These are phyloP conservation scores for Drosophila eohydei DNA, from an alignment of 2,888 invertebrate genomes.

Conservation along the genomic window DNA sequence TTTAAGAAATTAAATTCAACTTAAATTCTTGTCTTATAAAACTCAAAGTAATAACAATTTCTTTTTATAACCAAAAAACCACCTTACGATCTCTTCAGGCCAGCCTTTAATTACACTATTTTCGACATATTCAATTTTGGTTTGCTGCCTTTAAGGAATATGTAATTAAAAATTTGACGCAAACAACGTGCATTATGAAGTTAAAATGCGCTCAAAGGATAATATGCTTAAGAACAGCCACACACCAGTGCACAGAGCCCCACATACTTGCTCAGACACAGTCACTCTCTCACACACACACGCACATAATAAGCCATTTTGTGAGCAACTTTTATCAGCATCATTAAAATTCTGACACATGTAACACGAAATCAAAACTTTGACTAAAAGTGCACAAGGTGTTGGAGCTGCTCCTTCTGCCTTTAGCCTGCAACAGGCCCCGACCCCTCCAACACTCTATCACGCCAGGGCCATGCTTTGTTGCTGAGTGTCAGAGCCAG, in stretches of 20 bases:
- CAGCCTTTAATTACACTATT: constrained; percentile 14
- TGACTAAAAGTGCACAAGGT: constrained; percentile 81
- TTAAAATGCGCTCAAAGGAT: constrained; percentile 69
- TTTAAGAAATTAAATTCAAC: too few relatives aligned
- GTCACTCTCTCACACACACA: constrained; percentile 33
- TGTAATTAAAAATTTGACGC: constrained; percentile 66
- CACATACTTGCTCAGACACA: constrained; percentile 25
- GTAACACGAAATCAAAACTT: constrained; percentile 81
- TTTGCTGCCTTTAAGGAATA: constrained; percentile 2
- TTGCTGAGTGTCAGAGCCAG: constrained; percentile 40
- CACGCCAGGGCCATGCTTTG: constrained; percentile 2
- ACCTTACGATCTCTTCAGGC: background rate
- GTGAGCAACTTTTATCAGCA: constrained; percentile 78
- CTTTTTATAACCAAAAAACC: background rate
- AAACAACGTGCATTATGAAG: constrained; percentile 50
- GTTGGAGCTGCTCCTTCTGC: constrained; percentile 43
- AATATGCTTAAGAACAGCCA: constrained; percentile 49
- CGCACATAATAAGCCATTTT: constrained; percentile 76
- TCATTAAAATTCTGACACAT: constrained; percentile 81
- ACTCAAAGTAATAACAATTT: background rate
- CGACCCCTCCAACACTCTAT: background rate
- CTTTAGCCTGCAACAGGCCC: background rate
- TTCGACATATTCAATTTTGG: constrained; percentile 29
- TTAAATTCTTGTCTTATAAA: too few relatives aligned
- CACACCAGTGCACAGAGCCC: constrained; percentile 21